Evolutionary conservation across 2,113 vertebrate species (phyloP).

Genomic region (Gallinago paraguaiae): DNA sequence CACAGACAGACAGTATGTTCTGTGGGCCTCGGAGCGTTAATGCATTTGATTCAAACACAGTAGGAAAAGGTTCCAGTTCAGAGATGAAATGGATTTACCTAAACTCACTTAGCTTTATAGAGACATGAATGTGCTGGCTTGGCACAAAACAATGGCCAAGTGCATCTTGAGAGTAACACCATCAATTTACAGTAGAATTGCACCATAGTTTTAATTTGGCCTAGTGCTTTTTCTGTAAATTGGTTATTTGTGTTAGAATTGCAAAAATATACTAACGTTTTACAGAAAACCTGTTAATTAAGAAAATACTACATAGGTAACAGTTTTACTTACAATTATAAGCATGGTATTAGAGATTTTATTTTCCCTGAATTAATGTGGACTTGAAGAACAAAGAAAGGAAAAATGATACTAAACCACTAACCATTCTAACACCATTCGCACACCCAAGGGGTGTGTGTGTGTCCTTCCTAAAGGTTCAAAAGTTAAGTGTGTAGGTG

Average conservation of each 20-base stretch:
- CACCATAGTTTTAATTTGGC: neutral
- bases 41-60: slow-evolving; percentile 58
- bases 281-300: neutral
- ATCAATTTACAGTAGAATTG: neutral
- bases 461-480: neutral
- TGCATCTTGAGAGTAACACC: neutral
- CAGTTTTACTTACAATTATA: neutral
- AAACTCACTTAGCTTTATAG: slow-evolving; percentile 26
- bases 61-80: slow-evolving; percentile 35
- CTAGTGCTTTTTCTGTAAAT: neutral
- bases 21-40: slow-evolving; percentile 30
- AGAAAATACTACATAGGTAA: neutral
- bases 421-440: neutral
- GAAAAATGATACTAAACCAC: neutral
- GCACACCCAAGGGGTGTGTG: too few relatives aligned
- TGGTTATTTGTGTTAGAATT: neutral
- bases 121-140: slow-evolving; percentile 29
- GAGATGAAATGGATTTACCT: slow-evolving; percentile 41
- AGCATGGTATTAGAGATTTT: neutral
- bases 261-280: neutral
- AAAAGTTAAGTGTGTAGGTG: neutral
- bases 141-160: slow-evolving; percentile 11
- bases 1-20: neutral
- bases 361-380: neutral
- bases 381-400: neutral